Conservation (phyloP, 1,140 invertebrate species). For the Rhynchophorus ferrugineus region DNA sequence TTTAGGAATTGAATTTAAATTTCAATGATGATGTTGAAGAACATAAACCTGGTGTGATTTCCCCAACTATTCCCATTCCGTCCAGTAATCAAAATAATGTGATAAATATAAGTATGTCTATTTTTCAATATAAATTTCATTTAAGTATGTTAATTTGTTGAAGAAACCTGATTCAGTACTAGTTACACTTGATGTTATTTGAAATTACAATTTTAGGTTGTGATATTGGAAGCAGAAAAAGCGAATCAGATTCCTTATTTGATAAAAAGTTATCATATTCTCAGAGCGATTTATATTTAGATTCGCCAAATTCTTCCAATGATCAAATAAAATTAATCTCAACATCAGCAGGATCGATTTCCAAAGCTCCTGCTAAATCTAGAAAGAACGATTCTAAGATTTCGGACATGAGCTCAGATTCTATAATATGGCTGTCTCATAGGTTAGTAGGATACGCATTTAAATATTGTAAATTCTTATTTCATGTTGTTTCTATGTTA, state of each 20-base stretch:
- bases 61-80: conserved; percentile 55
- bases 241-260: conserved; percentile 33
- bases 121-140: background rate
- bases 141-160: too few relatives aligned
- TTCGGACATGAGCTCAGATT: conserved; percentile 85
- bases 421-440: conserved; percentile 85
- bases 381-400: conserved; percentile 54
- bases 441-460: conserved; percentile 24
- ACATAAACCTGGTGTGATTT: conserved; percentile 38
- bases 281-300: conserved; percentile 17
- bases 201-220: conserved; percentile 36
- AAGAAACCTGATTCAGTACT: too few relatives aligned
- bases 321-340: conserved; percentile 2
- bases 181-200: conserved; percentile 4
- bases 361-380: conserved; percentile 22
- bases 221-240: conserved; percentile 52
- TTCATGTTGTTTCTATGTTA: background rate
- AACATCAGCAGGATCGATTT: conserved; percentile 9
- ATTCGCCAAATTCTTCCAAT: conserved; percentile 16
- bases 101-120: conserved; percentile 44
- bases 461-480: background rate
- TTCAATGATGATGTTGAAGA: conserved; percentile 26
- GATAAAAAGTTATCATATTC: conserved; percentile 30
- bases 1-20: conserved; percentile 24
- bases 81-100: conserved; percentile 44